phyloP scores from a whole-genome alignment of 2,113 vertebrate species.

The Coptodon bakossiorum region DNA sequence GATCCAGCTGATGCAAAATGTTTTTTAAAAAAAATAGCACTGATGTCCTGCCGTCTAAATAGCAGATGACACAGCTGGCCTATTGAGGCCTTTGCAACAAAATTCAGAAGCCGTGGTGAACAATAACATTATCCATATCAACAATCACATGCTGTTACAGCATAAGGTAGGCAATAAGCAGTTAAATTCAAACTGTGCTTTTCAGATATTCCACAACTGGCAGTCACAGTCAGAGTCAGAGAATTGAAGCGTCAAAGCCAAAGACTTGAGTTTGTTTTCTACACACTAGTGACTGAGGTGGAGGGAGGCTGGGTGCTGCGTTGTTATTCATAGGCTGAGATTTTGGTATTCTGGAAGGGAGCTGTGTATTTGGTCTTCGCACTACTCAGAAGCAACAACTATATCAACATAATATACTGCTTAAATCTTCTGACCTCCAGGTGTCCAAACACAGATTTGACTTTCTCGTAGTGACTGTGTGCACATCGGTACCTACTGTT shows the following conservation, averaged over 20 bases:
- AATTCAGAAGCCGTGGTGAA: conserved; percentile 9
- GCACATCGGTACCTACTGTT: background rate
- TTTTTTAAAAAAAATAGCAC: background rate
- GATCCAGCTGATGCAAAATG: background rate
- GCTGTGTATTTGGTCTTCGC: conserved; percentile 17
- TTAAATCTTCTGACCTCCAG: conserved; percentile 31
- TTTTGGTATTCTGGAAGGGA: conserved; percentile 42
- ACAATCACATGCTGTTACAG: background rate
- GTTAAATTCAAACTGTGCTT: background rate
- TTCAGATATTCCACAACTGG: conserved; percentile 1
- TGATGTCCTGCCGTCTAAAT: background rate
- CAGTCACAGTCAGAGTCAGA: background rate
- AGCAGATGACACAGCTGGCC: background rate
- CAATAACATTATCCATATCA: conserved; percentile 4
- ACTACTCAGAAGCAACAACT: conserved; percentile 9
- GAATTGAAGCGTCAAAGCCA: conserved; percentile 10
- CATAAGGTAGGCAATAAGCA: background rate
- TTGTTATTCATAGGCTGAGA: conserved; percentile 33
- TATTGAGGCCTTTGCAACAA: background rate
- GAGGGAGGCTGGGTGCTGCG: background rate
- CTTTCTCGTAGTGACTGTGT: background rate
- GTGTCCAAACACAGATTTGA: conserved; percentile 3
- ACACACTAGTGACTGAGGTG: background rate
- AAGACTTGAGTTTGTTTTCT: conserved; percentile 8
- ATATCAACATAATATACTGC: conserved; percentile 1